phyloP scores from a whole-genome alignment of 2,113 vertebrate genomes.

The Triplophysa dalaica region DNA sequence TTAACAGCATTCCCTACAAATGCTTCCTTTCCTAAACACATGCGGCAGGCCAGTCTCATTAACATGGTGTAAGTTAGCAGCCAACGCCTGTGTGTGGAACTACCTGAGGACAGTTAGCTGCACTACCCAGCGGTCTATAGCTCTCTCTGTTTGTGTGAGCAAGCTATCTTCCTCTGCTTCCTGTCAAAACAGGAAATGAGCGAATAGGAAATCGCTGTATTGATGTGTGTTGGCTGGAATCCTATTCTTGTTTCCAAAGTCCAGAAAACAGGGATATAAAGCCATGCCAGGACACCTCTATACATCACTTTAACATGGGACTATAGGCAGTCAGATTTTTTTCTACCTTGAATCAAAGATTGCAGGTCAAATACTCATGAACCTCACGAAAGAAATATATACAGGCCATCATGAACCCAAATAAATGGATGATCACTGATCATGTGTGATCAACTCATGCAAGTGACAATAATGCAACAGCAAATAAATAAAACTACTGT shows the following conservation, averaged over 20 bases:
- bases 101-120: constrained; percentile 39
- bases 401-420: not conserved
- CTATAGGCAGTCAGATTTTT: not conserved
- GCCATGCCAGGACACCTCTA: constrained; percentile 2
- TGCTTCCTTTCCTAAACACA: constrained; percentile 73
- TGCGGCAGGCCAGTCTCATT: constrained; percentile 55
- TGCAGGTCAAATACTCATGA: not conserved
- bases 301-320: constrained; percentile 45
- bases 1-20: constrained; percentile 67
- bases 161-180: constrained; percentile 47
- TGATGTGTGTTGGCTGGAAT: constrained; percentile 40
- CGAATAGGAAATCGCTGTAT: constrained; percentile 52
- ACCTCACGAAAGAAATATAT: not conserved
- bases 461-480: not conserved
- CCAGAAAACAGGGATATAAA: constrained; percentile 39
- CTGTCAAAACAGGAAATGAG: constrained; percentile 58
- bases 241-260: constrained; percentile 38
- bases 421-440: not conserved
- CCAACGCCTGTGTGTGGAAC: not conserved
- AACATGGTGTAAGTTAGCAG: constrained; percentile 32
- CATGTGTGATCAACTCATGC: not conserved
- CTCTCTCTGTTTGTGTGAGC: constrained; percentile 14
- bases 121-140: constrained; percentile 5
- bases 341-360: not conserved
- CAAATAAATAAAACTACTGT: not conserved